Conservation (phyloP, 2,888 invertebrate species). For the Lasioglossum lativentre region DNA sequence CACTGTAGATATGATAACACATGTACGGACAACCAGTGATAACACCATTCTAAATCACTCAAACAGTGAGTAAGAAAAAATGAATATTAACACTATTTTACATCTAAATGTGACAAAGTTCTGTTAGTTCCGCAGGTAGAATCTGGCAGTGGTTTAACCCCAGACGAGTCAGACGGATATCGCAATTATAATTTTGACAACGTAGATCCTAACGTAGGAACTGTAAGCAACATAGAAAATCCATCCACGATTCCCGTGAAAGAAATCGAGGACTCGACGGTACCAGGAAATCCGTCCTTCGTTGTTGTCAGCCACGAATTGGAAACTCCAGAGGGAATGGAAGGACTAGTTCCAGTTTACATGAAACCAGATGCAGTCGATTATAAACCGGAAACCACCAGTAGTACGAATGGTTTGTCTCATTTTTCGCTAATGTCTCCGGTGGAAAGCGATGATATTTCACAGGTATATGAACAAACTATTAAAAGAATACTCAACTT, state of each 20-base stretch:
- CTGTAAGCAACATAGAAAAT: conserved; percentile 36
- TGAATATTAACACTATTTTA: neutral
- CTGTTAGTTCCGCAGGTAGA: conserved; percentile 57
- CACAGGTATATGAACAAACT: conserved; percentile 13
- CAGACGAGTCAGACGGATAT: conserved; percentile 54
- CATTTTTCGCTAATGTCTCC: conserved; percentile 2
- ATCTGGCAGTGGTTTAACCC: conserved; percentile 67
- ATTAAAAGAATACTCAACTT: neutral
- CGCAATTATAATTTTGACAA: conserved; percentile 34
- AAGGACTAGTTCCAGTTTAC: conserved; percentile 79
- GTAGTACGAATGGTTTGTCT: conserved; percentile 11
- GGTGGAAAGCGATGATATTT: conserved; percentile 13
- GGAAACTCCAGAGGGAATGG: conserved; percentile 79
- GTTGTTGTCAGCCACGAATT: conserved; percentile 79
- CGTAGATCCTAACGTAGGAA: conserved; percentile 24
- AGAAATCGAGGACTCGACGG: neutral
- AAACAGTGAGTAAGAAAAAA: conserved; percentile 37
- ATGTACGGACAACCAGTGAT: conserved; percentile 11
- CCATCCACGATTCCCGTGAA: conserved; percentile 6
- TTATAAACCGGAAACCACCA: conserved; percentile 37
- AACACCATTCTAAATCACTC: conserved; percentile 27
- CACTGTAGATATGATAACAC: conserved; percentile 25
- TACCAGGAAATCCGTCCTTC: conserved; percentile 73
- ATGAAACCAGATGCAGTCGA: conserved; percentile 71
- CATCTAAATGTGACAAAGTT: conserved; percentile 13